Base-by-base conservation (phyloP, 2,888 invertebrate species). In the Torymus texanus region DNA sequence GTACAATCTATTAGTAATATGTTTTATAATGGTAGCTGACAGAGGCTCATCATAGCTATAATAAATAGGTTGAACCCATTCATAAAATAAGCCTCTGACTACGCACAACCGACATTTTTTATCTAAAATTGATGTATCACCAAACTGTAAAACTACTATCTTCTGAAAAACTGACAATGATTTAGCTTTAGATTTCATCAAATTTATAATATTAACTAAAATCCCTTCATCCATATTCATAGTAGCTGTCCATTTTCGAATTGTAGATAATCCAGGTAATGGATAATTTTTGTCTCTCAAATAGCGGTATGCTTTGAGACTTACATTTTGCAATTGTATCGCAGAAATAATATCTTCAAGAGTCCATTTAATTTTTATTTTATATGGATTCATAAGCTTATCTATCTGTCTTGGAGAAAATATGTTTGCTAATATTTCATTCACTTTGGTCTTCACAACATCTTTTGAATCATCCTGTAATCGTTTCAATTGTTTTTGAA, bases 61-160 rank as follows among this genome's bases (percentile, higher is more conserved):
- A 78, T 77, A 84, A 50, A 84, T 59, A 24, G 79, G 81, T 75
- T 83, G 82, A 58, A 83, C 83, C 83, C 82, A 84, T 21, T 77
- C 75, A 51, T 65, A 66, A 53, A 83, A 70, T n/a, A 83, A 50
- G 0, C 81, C 83, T 59, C 81, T 62, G 10, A 78, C 75, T 53
- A 83, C 80, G 12, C 79, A 74, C 58, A 67, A 56, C 53, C 68
- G 76, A n/a, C 78, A 72, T 14, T 61, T 73, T 55, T 77, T 62
- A 13, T 80, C 68, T 55, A 71, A 41, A 63, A 83, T 66, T 24
- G 24, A 67, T 24, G 72, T 67, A 68, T 83, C 73, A 59, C 80
- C 83, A 75, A 83, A 83, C 61, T 68, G 67, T 8, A 83, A 18
- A 61, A 73, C 59, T 53, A 76, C 71, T 18, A 78, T 70, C 76